These are phyloP conservation scores for Amblyopsis rosae DNA, from an alignment of 2,113 vertebrate species.

Conservation along the genomic window DNA sequence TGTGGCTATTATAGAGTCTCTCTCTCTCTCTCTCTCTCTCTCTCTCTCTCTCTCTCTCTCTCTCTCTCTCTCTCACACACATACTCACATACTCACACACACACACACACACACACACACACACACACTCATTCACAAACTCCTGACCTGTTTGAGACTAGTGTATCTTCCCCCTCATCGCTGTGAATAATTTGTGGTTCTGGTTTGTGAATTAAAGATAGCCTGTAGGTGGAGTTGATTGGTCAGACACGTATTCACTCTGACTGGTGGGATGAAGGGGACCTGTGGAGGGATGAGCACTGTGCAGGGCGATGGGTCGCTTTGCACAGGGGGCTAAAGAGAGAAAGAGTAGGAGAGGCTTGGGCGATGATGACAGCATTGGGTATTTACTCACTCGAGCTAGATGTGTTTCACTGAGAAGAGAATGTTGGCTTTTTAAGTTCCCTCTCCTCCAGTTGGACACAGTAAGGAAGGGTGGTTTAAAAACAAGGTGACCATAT, in stretches of 20 bases:
- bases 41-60: neutral
- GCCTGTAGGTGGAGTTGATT: conserved; percentile 45
- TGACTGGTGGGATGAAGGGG: conserved; percentile 38
- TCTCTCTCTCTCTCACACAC: neutral
- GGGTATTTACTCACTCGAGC: neutral
- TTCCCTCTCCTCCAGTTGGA: too few species aligned
- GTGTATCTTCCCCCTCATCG: conserved; percentile 7
- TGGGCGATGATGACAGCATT: neutral
- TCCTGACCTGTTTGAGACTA: conserved; percentile 23
- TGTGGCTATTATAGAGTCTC: too few species aligned
- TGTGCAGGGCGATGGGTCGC: neutral
- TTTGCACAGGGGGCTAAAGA: too few species aligned
- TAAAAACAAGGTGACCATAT: too few species aligned
- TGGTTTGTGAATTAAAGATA: conserved; percentile 69
- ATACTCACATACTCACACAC: neutral
- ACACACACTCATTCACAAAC: conserved; percentile 16
- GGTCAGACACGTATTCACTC: conserved; percentile 49
- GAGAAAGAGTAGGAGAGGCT: neutral
- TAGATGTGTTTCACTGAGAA: too few species aligned
- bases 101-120: neutral
- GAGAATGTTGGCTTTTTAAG: too few species aligned
- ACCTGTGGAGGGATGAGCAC: neutral
- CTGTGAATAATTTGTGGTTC: conserved; percentile 71
- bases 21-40: too few species aligned
- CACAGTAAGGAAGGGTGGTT: too few species aligned